Base-by-base conservation (phyloP, 64 coral and sea anemone genomes). In the Hydrozoanthus tunicans region DNA sequence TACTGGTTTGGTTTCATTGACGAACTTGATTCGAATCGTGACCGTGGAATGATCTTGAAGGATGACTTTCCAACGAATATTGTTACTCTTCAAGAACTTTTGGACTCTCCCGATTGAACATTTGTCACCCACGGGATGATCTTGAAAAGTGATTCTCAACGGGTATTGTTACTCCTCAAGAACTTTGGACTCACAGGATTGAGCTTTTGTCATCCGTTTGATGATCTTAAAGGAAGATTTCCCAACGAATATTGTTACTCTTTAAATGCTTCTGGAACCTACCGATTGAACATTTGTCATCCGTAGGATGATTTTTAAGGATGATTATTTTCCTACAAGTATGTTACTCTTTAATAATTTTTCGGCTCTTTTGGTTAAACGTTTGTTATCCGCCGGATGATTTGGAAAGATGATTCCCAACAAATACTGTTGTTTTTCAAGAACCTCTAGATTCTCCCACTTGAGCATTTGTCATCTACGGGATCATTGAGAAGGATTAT, bases 1-100 rank as follows among this genome's bases (percentile, higher is more conserved):
- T 99, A 99, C 75, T 99, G 97, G 97, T 99, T 99, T 94, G 97
- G 97, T 24, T 99, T 96, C 70, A 99, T 99, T 61, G 94, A 99
- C 92, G 97, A 99, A 81, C 90, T 99, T 53, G 94, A 99, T 77
- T 99, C 92, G 57, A 99, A 96, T 63, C 78, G 92, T 54, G 97
- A 99, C 51, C 94, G 94, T 76, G 97, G 97, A 26, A 99, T 99
- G n/a, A 90, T 99, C 20, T 83, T 99, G 24, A 93, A 73, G 68
- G 92, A 99, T 65, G 73, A 93, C n/a, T 99, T 99, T 51, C 97
- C 97, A 59, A 79, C 92, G 7, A 90, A 99, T 15, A 94, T 98
- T 27, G 57, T 96, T 59, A 93, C 94, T 24, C 70, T 93, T 74
- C 85, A 90, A 60, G 90, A 89, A 53, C 86, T 96, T 14, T 56